Conservation (phyloP, 2,888 invertebrate genomes). For the Venusia cambrica region DNA sequence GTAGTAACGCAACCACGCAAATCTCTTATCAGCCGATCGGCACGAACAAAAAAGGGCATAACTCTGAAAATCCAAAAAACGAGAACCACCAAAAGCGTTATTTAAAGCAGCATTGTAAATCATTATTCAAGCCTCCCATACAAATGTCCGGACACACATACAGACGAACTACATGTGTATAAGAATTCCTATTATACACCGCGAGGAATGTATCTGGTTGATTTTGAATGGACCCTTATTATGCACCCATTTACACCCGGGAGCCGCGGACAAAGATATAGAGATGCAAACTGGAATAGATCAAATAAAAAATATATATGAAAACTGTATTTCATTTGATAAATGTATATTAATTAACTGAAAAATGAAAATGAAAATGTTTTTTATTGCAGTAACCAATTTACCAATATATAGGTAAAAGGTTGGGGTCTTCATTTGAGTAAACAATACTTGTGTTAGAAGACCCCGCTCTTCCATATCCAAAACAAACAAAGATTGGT, state of each 20-base stretch:
- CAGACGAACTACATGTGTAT: constrained; percentile 68
- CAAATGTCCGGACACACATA: constrained; percentile 66
- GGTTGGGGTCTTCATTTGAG: too few relatives aligned
- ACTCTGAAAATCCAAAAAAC: constrained; percentile 29
- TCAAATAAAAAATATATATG: too few relatives aligned
- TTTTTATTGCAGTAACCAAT: too few relatives aligned
- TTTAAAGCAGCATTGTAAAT: constrained; percentile 60
- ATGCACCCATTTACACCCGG: constrained; percentile 79
- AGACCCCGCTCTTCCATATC: too few relatives aligned
- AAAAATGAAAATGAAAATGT: background rate
- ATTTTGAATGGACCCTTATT: constrained; percentile 79
- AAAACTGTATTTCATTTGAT: background rate
- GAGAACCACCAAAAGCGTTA: constrained; percentile 29
- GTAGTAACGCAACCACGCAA: too few relatives aligned
- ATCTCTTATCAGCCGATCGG: constrained; percentile 28
- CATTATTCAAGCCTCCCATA: constrained; percentile 72
- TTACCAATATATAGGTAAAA: too few relatives aligned
- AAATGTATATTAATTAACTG: background rate
- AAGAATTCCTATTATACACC: constrained; percentile 70
- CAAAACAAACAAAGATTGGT: too few relatives aligned
- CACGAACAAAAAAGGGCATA: constrained; percentile 28
- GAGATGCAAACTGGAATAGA: constrained; percentile 26
- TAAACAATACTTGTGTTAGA: too few relatives aligned
- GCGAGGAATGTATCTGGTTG: constrained; percentile 67
- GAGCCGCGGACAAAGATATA: constrained; percentile 33